Conservation (phyloP, 2,888 invertebrate species). For the Napeogenes sylphis region DNA sequence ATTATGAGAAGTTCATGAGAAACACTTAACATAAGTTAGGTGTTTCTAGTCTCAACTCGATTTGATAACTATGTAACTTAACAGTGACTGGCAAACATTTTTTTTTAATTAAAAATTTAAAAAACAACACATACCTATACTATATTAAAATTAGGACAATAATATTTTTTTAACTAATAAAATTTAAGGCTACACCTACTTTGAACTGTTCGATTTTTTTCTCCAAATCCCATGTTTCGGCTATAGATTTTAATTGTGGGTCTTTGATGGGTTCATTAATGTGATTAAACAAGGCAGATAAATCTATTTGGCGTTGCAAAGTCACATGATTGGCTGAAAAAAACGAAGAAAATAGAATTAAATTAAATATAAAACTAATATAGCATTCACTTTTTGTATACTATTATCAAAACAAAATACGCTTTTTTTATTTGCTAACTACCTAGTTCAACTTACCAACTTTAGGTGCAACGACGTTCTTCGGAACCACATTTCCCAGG, state of each 20-base stretch:
- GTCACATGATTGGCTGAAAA: slow-evolving; percentile 72
- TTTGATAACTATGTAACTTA: too few species aligned
- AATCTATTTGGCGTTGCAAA: slow-evolving; percentile 61
- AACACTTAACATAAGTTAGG: too few species aligned
- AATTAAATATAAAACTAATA: neutral
- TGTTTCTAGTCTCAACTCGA: too few species aligned
- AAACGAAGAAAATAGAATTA: slow-evolving; percentile 5
- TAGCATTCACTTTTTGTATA: too few species aligned
- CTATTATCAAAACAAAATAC: too few species aligned
- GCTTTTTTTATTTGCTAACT: too few species aligned
- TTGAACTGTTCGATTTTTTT: slow-evolving; percentile 70
- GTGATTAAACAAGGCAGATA: slow-evolving; percentile 67
- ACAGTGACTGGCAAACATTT: too few species aligned
- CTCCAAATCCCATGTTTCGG: slow-evolving; percentile 70
- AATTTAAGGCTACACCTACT: slow-evolving; percentile 45
- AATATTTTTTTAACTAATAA: neutral
- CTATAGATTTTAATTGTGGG: slow-evolving; percentile 69
- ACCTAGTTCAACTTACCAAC: slow-evolving; percentile 54
- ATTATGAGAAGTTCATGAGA: too few species aligned
- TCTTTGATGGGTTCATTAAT: slow-evolving; percentile 78
- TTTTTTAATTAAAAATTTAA: too few species aligned
- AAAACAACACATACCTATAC: too few species aligned
- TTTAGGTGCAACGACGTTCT: slow-evolving; percentile 39
- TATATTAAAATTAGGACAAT: too few species aligned
- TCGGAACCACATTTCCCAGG: slow-evolving; percentile 45